phyloP scores from a whole-genome alignment of 2,888 invertebrate genomes.

The Calliscelio sp. region DNA sequence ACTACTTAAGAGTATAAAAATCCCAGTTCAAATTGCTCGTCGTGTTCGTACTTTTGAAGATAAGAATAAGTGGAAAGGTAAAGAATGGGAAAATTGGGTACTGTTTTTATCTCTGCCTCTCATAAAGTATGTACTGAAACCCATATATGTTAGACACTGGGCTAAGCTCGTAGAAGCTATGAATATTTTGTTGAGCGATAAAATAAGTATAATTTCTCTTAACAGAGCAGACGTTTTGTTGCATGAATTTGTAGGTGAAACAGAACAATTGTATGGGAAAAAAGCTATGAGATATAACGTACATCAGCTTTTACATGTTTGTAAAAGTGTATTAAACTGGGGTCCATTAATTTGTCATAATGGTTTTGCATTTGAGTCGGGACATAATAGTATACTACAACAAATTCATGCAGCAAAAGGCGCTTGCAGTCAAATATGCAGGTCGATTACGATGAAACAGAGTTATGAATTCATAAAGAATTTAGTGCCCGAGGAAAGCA shows the following conservation, averaged over 20 bases:
- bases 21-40: background rate
- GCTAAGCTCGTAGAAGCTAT: background rate
- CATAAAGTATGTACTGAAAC: background rate
- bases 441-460: background rate
- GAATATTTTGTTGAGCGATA: background rate
- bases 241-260: background rate
- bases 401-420: slow-evolving; percentile 6
- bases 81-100: slow-evolving; percentile 3
- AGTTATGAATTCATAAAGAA: background rate
- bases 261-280: background rate
- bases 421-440: background rate
- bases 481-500: background rate
- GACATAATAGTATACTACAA: background rate
- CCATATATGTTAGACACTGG: background rate
- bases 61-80: background rate
- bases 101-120: background rate
- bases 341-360: background rate
- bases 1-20: background rate
- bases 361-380: slow-evolving; percentile 4
- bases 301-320: background rate
- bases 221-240: background rate
- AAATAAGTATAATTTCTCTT: background rate
- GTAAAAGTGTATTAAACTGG: background rate
- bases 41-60: background rate
- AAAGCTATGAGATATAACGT: background rate